Evolutionary conservation across 2,888 invertebrate genomes (phyloP).

Genomic region (Acleris emargana): DNA sequence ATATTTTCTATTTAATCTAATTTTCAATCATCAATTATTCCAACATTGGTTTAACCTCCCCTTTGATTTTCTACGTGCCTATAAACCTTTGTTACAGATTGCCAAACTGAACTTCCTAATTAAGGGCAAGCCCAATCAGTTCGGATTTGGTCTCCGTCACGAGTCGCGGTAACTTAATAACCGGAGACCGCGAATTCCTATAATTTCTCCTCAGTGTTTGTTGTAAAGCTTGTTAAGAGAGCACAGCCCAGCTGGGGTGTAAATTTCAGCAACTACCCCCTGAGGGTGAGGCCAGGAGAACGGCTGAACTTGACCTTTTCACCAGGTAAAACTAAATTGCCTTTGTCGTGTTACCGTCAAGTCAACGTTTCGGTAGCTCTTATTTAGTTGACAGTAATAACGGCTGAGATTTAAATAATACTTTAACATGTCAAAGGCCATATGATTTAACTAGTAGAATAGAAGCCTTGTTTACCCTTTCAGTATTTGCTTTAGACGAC

Average conservation of each 20-base stretch:
- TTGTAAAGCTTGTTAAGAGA: constrained; percentile 76
- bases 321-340: too few relatives aligned
- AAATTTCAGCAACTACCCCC: constrained; percentile 70
- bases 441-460: too few relatives aligned
- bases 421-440: too few relatives aligned
- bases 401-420: too few relatives aligned
- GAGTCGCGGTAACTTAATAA: constrained; percentile 48
- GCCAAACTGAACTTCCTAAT: constrained; percentile 15
- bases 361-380: too few relatives aligned
- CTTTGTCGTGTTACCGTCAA: too few relatives aligned
- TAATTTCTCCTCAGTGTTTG: constrained; percentile 74
- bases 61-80: neutral
- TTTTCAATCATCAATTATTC: too few relatives aligned
- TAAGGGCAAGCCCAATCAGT: constrained; percentile 31
- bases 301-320: too few relatives aligned
- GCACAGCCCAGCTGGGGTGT: constrained; percentile 66
- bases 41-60: neutral
- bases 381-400: too few relatives aligned
- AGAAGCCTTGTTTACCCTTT: too few relatives aligned
- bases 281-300: constrained; percentile 52
- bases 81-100: constrained; percentile 1
- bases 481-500: too few relatives aligned
- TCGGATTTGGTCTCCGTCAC: constrained; percentile 34
- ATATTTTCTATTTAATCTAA: too few relatives aligned
- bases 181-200: constrained; percentile 51